Base-by-base conservation (phyloP, 2,888 invertebrate species). In the Drosophila putrida region DNA sequence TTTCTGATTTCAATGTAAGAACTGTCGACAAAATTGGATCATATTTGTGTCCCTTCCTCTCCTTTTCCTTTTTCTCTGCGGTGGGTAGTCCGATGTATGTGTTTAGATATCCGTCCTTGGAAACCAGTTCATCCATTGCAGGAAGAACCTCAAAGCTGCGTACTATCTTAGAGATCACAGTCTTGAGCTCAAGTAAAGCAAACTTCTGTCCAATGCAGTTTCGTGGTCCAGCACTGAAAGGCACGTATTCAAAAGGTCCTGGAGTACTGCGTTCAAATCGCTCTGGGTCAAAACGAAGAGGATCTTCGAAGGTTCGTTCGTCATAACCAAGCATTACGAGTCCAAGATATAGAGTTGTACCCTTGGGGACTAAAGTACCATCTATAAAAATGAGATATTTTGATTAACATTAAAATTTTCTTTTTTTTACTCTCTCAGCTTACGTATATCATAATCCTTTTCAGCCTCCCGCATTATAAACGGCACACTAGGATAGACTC, bases 201-300 rank as follows among this genome's bases (percentile, higher is more conserved):
- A 92, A 93, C 82, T 93, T 93, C 86, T 93, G 93, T 58, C 91
- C 92, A 66, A 95, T 94, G 74, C 95, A 95, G 80, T 95, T 95
- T 44, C 95, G 93, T 0, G 94, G 94, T 0, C 95, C 95, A 9
- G 95, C 95, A 77, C 95, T 95, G 64, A 95, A 95, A 0, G 94
- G 94, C 2, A 95, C 82, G 91, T 93, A 95, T 25, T 93, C 93
- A 78, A 94, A 94, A 0, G 94, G 93, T 55, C 93, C 93, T 1
- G 89, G 90, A 28, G 89, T 89, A 1, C 71, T 61, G 4, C 62
- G 70, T 41, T 93, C 92, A 72, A 94, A 95, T 27, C 95, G 93
- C 61, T 94, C 94, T 0, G 95, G 95, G n/a, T 86, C 57, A 51
- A 91, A 91, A 1, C 79, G 85, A 36, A 86, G 84, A 0, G 92